phyloP scores from a whole-genome alignment of 2,888 invertebrate species.

The Heliconius sara region DNA sequence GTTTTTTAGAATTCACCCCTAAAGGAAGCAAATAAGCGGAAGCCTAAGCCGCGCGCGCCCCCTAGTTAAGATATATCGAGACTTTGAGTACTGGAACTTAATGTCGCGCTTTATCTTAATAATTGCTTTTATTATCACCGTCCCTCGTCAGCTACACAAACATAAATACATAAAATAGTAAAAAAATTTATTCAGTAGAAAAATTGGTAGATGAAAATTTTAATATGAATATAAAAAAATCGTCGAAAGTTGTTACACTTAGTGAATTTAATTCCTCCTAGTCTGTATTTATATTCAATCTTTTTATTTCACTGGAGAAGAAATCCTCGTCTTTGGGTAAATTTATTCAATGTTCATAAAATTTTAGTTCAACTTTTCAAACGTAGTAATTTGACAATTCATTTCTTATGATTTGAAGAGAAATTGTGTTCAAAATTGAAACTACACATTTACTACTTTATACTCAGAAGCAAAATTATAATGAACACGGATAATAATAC shows the following conservation, averaged over 20 bases:
- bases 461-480: too few relatives aligned
- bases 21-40: too few relatives aligned
- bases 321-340: background rate
- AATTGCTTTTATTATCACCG: too few relatives aligned
- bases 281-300: slow-evolving; percentile 3
- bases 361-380: slow-evolving; percentile 1
- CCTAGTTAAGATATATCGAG: too few relatives aligned
- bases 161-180: background rate
- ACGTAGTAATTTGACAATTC: background rate
- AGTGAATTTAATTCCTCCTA: background rate
- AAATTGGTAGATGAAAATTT: background rate
- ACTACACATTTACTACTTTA: too few relatives aligned
- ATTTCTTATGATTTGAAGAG: background rate
- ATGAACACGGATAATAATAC: too few relatives aligned
- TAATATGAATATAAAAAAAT: background rate
- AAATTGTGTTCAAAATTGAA: too few relatives aligned
- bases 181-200: background rate
- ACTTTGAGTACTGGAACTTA: too few relatives aligned
- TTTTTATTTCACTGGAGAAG: background rate
- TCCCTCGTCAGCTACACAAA: background rate
- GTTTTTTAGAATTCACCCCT: too few relatives aligned
- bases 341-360: slow-evolving; percentile 15
- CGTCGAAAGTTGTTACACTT: background rate
- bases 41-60: too few relatives aligned
- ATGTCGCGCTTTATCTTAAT: too few relatives aligned